These are phyloP conservation scores for Nilaparvata lugens DNA, from an alignment of 1,140 invertebrate genomes.

Conservation along the genomic window DNA sequence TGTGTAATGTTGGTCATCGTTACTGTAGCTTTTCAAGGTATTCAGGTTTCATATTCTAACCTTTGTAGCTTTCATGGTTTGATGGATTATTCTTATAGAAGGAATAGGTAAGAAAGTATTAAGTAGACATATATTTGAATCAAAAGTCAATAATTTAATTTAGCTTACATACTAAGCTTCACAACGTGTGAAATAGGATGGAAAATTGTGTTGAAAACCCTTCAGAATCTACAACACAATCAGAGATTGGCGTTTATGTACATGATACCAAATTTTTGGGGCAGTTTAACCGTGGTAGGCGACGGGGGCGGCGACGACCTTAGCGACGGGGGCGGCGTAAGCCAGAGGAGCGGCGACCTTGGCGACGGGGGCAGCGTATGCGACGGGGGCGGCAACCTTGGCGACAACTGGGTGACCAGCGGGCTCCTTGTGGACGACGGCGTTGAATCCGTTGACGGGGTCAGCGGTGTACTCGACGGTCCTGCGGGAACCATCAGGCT, in stretches of 20 bases:
- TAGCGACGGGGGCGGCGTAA: slow-evolving; percentile 18
- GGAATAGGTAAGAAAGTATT: too few species aligned
- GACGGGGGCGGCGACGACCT: slow-evolving; percentile 22
- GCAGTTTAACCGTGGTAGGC: slow-evolving; percentile 23
- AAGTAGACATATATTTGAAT: not conserved
- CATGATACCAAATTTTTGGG: not conserved
- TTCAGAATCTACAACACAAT: slow-evolving; percentile 15
- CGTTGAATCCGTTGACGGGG: slow-evolving; percentile 3
- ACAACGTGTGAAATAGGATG: slow-evolving; percentile 9
- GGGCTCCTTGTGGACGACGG: not conserved
- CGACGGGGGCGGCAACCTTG: not conserved
- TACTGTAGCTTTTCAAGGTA: too few species aligned
- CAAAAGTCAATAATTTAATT: slow-evolving; percentile 14
- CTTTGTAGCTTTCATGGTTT: too few species aligned
- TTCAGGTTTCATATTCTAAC: too few species aligned
- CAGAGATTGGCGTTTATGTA: slow-evolving; percentile 12
- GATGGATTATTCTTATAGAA: too few species aligned
- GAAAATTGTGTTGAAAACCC: not conserved
- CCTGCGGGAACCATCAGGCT: not conserved
- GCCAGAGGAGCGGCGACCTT: not conserved
- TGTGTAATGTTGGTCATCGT: too few species aligned
- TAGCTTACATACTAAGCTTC: slow-evolving; percentile 18
- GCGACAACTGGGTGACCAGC: not conserved
- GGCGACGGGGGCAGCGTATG: not conserved
- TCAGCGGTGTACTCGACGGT: not conserved